Evolutionary conservation across 2,113 vertebrate species (phyloP).

Genomic region (Pterocles burchelli): DNA sequence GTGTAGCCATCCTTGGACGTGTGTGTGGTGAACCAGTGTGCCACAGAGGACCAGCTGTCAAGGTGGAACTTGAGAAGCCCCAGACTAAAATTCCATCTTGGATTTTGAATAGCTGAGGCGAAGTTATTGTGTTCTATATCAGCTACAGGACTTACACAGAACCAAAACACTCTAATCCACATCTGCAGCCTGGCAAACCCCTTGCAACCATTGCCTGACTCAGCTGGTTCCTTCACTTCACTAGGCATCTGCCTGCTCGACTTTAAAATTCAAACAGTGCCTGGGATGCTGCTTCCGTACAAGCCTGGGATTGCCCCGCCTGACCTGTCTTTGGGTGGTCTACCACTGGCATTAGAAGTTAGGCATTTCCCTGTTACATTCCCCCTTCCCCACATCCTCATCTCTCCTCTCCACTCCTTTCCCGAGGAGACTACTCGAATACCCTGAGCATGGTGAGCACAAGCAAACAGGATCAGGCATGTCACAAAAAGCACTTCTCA

Average conservation of each 20-base stretch:
- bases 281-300: background rate
- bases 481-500: background rate
- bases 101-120: background rate
- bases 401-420: background rate
- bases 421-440: background rate
- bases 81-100: background rate
- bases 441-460: background rate
- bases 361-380: background rate
- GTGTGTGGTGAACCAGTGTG: background rate
- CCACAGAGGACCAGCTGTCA: background rate
- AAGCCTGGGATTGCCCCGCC: background rate
- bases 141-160: background rate
- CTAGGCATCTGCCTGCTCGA: background rate
- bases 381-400: background rate
- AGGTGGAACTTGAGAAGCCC: background rate
- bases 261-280: background rate
- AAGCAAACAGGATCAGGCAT: background rate
- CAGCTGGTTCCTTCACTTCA: background rate
- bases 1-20: background rate
- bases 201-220: background rate
- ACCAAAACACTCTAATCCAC: background rate
- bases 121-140: background rate
- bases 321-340: background rate
- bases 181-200: background rate
- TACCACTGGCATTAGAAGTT: background rate